Evolutionary conservation across 2,113 vertebrate genomes (phyloP).

Genomic region (Pteronura brasiliensis): DNA sequence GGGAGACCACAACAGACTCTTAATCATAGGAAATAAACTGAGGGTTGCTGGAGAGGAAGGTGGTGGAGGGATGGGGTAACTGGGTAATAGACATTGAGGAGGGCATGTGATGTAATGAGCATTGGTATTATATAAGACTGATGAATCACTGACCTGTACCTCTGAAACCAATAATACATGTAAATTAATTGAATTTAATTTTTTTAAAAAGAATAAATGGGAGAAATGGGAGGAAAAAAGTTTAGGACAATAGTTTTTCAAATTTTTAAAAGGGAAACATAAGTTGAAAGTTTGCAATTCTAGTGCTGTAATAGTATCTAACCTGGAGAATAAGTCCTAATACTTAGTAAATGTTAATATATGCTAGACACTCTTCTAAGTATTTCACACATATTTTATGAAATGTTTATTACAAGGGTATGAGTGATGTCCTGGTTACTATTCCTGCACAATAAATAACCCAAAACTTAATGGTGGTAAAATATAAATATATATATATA

Average conservation of each 20-base stretch:
- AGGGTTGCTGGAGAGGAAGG: no score
- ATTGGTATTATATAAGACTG: no score
- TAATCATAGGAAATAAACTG: no score
- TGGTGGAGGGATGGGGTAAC: no score
- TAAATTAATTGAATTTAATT: no score
- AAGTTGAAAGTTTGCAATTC: not conserved
- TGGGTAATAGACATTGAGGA: no score
- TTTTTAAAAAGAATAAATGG: no score
- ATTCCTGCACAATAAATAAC: not conserved
- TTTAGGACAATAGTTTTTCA: conserved; percentile 13
- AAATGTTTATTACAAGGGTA: not conserved
- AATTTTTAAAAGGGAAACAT: not conserved
- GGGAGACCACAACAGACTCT: no score
- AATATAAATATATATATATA: no score
- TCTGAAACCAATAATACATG: no score
- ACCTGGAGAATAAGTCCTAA: not conserved
- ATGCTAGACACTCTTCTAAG: not conserved
- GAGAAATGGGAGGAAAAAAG: not conserved
- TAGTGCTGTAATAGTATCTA: not conserved
- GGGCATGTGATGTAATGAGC: no score
- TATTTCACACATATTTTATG: not conserved
- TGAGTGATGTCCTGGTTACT: not conserved
- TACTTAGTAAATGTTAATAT: not conserved
- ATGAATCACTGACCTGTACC: no score
- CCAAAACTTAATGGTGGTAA: not conserved